Conservation (phyloP, 2,113 vertebrate genomes). For the Oncorhynchus mykiss region DNA sequence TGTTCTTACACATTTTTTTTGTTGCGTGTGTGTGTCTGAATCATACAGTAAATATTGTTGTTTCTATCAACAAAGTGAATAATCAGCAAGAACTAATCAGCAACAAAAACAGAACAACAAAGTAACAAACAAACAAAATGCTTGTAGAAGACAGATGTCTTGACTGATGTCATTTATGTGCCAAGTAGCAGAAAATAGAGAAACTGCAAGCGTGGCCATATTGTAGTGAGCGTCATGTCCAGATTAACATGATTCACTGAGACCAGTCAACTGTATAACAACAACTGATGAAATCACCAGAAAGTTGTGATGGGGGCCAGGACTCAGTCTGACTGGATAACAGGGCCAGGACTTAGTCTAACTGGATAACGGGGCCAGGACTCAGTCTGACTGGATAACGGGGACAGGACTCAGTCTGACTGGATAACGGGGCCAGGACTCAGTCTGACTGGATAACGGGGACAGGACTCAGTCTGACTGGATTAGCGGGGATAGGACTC, state of each 20-base stretch:
- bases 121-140: conserved; percentile 21
- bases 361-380: too few species aligned
- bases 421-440: too few species aligned
- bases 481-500: too few species aligned
- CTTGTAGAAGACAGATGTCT: conserved; percentile 34
- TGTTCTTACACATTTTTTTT: too few species aligned
- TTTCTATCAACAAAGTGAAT: not conserved
- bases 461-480: too few species aligned
- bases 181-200: conserved; percentile 3
- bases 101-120: conserved; percentile 19
- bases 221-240: conserved; percentile 4
- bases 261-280: conserved; percentile 40
- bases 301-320: conserved; percentile 7
- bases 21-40: too few species aligned
- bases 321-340: too few species aligned
- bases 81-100: not conserved
- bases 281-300: conserved; percentile 44
- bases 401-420: too few species aligned
- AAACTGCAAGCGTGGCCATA: conserved; percentile 2
- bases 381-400: too few species aligned
- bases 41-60: too few species aligned
- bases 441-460: too few species aligned
- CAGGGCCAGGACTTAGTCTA: too few species aligned
- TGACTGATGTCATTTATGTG: not conserved
- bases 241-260: conserved; percentile 34